These are phyloP conservation scores for Eufriesea mexicana DNA, from an alignment of 1,140 invertebrate genomes.

Conservation along the genomic window DNA sequence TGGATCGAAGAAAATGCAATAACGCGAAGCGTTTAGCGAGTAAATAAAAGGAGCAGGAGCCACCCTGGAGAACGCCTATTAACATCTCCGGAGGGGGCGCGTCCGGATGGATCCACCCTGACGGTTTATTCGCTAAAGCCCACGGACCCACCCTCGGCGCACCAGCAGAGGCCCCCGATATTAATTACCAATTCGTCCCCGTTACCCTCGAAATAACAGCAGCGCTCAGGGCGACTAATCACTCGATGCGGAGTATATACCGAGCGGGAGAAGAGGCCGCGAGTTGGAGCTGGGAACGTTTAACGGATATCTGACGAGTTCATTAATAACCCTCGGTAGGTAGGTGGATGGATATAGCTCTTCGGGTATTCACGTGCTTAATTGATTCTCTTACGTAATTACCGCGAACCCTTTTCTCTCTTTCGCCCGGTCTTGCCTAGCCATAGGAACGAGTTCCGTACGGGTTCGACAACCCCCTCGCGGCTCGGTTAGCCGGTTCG, in stretches of 20 bases:
- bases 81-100: slow-evolving; percentile 51
- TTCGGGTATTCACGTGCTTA: slow-evolving; percentile 68
- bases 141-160: slow-evolving; percentile 27
- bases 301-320: slow-evolving; percentile 77
- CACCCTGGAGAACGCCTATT: slow-evolving; percentile 35
- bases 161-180: slow-evolving; percentile 34
- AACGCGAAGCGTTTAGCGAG: slow-evolving; percentile 45
- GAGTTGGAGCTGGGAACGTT: slow-evolving; percentile 63
- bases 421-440: background rate
- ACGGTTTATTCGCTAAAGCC: slow-evolving; percentile 44
- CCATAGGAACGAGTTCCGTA: background rate
- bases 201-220: slow-evolving; percentile 47
- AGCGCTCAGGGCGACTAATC: slow-evolving; percentile 49
- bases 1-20: slow-evolving; percentile 48
- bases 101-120: slow-evolving; percentile 59
- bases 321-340: slow-evolving; percentile 72
- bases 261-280: slow-evolving; percentile 22
- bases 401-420: slow-evolving; percentile 40
- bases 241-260: slow-evolving; percentile 3
- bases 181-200: slow-evolving; percentile 67
- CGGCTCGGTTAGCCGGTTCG: background rate
- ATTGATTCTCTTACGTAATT: slow-evolving; percentile 76
- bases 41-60: slow-evolving; percentile 47
- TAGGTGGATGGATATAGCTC: slow-evolving; percentile 66
- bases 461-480: background rate